phyloP scores from a whole-genome alignment of 2,113 vertebrate genomes.

The Beaufortia kweichowensis region DNA sequence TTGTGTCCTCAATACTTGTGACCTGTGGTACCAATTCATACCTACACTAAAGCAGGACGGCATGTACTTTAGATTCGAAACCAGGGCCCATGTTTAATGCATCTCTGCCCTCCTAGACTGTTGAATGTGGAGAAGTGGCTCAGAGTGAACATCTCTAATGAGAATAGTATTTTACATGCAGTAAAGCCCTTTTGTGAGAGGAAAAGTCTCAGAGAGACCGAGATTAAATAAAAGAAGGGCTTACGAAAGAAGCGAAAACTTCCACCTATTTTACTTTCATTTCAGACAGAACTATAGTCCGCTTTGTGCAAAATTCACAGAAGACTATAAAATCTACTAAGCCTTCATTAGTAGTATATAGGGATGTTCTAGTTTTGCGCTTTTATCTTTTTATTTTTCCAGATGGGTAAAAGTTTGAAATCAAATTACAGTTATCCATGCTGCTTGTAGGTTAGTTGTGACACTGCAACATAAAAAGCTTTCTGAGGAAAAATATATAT shows the following conservation, averaged over 20 bases:
- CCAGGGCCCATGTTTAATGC: constrained; percentile 41
- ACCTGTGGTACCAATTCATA: constrained; percentile 28
- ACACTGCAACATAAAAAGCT: neutral
- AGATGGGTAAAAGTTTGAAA: constrained; percentile 28
- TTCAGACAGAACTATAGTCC: constrained; percentile 1
- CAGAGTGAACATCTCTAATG: constrained; percentile 43
- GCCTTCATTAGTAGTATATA: constrained; percentile 30
- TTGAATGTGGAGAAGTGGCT: constrained; percentile 34
- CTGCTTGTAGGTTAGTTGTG: neutral
- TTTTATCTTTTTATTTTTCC: constrained; percentile 35
- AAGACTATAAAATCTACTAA: constrained; percentile 41
- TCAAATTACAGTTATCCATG: neutral
- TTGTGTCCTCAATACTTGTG: constrained; percentile 27
- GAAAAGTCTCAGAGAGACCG: constrained; percentile 22
- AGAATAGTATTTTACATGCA: constrained; percentile 45
- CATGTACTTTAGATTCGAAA: constrained; percentile 16
- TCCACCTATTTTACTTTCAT: constrained; percentile 25
- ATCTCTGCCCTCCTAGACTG: constrained; percentile 9
- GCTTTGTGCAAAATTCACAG: constrained; percentile 29
- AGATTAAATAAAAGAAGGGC: constrained; percentile 26
- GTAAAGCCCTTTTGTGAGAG: constrained; percentile 37
- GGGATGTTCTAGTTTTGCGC: constrained; percentile 14
- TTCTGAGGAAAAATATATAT: neutral
- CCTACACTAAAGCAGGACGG: constrained; percentile 3
- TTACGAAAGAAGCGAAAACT: constrained; percentile 3